Evolutionary conservation across 1,140 invertebrate genomes (phyloP).

Genomic region (Thaumetopoea pityocampa): DNA sequence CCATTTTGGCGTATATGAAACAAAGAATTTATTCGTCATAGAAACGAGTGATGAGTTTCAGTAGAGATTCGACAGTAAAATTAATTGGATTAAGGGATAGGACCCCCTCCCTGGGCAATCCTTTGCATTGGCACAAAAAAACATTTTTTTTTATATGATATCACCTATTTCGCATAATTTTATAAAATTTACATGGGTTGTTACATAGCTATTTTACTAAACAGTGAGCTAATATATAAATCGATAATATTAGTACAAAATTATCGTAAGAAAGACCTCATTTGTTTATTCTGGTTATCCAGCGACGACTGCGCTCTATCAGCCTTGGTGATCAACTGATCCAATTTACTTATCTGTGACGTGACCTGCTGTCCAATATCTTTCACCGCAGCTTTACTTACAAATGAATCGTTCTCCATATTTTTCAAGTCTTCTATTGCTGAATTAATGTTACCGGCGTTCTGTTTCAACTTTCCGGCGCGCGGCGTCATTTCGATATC

Average conservation of each 20-base stretch:
- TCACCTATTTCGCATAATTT: too few relatives aligned
- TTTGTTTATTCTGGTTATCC: constrained; percentile 83
- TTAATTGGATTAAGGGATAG: too few relatives aligned
- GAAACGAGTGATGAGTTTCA: too few relatives aligned
- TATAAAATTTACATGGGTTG: too few relatives aligned
- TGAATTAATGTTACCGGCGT: constrained; percentile 55
- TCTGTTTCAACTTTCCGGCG: constrained; percentile 37
- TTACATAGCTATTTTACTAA: too few relatives aligned
- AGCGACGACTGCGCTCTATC: constrained; percentile 81
- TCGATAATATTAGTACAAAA: neutral
- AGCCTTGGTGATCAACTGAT: constrained; percentile 79
- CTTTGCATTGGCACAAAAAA: too few relatives aligned
- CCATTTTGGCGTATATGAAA: too few relatives aligned
- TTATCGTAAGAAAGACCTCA: constrained; percentile 81
- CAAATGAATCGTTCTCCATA: constrained; percentile 46
- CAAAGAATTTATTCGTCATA: too few relatives aligned
- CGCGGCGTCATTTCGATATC: constrained; percentile 54
- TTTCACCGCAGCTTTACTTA: constrained; percentile 42
- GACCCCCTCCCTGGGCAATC: too few relatives aligned
- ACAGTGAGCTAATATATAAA: neutral
- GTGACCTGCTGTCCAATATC: constrained; percentile 78
- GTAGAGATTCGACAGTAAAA: too few relatives aligned
- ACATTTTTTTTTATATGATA: too few relatives aligned
- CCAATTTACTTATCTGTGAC: constrained; percentile 80
- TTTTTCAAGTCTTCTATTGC: constrained; percentile 68